Percentiles rank a stretch among this genome's conserved stretches.
Evolutionary conservation across 2,113 vertebrate species (phyloP).

Genomic region (Microtus oregoni): DNA sequence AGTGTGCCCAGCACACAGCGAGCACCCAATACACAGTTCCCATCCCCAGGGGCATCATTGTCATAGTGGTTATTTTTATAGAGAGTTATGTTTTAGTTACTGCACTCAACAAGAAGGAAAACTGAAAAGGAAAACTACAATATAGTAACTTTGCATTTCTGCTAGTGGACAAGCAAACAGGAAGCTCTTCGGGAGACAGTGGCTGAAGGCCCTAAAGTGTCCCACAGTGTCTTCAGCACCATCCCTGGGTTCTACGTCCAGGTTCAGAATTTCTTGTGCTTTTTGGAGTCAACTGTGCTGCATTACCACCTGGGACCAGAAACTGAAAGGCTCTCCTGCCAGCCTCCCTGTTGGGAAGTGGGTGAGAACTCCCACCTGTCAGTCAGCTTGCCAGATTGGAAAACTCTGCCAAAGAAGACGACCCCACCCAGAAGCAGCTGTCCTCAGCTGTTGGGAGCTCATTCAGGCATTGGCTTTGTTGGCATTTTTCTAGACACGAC

Average conservation of each 20-base stretch:
- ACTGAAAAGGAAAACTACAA: neutral
- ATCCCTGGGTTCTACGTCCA: neutral
- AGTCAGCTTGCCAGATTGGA: neutral
- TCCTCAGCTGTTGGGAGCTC: neutral
- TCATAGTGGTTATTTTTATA: neutral
- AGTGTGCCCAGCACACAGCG: neutral
- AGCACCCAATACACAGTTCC: neutral
- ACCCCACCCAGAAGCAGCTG: neutral
- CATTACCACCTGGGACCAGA: too few relatives aligned
- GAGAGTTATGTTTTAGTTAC: neutral
- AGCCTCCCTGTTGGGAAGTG: neutral
- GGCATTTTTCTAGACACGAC: neutral
- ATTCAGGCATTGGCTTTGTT: neutral
- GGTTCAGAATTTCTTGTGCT: neutral
- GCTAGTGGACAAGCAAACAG: neutral
- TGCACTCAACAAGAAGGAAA: neutral
- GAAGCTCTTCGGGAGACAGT: neutral
- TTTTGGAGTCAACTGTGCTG: neutral
- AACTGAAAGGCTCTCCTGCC: neutral
- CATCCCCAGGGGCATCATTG: too few relatives aligned
- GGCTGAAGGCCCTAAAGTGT: neutral
- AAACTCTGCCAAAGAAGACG: neutral
- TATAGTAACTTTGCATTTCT: neutral
- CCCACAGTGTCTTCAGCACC: neutral
- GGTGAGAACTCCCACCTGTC: neutral